Base-by-base conservation (phyloP, 2,797 vertebrate species). In the Periophthalmus magnuspinnatus region DNA sequence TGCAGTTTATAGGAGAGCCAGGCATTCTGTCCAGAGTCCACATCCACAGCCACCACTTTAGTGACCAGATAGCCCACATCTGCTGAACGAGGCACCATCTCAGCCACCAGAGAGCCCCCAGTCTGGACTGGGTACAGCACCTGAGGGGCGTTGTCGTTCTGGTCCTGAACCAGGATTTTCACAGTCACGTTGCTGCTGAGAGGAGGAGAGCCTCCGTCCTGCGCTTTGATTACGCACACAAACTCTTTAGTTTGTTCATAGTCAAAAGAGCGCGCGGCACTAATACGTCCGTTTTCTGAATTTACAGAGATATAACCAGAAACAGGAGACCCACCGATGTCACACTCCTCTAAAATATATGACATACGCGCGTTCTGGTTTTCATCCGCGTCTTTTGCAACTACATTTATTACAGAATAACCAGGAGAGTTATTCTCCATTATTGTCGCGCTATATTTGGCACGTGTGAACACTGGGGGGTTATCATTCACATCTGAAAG, bases 31-130 rank as follows among this genome's bases (percentile, higher is more conserved):
- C 83, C 86, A 3, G 93, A 92, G 81, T 94, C 93, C 81, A 85
- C 89, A 89, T 94, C 94, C 11, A 94, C 90, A 57, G 94, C 93
- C 74, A 94, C 92, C 82, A 95, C 93, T 78, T 95, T 94, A 69
- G 93, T 93, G 55, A 95, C 92, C 73, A 95, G 88, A 70, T 92
- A 93, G 54, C 93, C 92, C 19, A 90, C 84, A 69, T 93, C 92
- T 80, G 93, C 89, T 58, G 88, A 92, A 17, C 92, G 92, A 67
- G 93, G 90, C 0, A 92, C 91, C 69, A 93, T 84, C 48, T 94
- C 94, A 77, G 91, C 86, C 17, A 86, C 79, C 80, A 88, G 52
- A 69, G 84, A 90, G 34, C 78, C 82, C 0, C 77, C 78, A 68
- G 84, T 85, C 65, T 84, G 88, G 55, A 90, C 82, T 33, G 89